A percentile compares a stretch with the other conserved stretches of the same genome.
Conservation (phyloP, 2,797 vertebrate species). For the Catamblyrhynchus diadema region DNA sequence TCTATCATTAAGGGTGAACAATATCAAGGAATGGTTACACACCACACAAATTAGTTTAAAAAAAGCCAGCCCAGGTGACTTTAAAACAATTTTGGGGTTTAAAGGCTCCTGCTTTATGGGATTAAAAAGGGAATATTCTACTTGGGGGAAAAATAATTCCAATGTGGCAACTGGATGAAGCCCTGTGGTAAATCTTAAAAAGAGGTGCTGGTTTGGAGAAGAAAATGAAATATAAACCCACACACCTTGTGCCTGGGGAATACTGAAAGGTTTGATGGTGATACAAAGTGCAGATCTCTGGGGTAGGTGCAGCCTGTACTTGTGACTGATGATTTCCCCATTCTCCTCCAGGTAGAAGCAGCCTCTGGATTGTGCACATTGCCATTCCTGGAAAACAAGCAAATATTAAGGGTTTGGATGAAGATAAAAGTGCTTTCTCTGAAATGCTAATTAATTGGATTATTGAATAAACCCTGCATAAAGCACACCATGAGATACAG, state of each 20-base stretch:
- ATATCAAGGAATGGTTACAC: neutral
- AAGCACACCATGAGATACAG: neutral
- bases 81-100: neutral
- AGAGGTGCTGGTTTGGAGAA: neutral
- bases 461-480: neutral
- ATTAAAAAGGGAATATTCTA: neutral
- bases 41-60: neutral
- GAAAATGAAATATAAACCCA: neutral
- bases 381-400: constrained; percentile 83
- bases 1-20: neutral
- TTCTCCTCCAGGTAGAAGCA: constrained; percentile 90
- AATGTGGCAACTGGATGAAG: neutral
- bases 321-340: constrained; percentile 83
- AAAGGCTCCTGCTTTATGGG: neutral
- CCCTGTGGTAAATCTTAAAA: neutral
- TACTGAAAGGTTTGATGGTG: constrained; percentile 83
- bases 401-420: neutral
- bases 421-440: neutral
- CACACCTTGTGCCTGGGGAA: constrained; percentile 80
- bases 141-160: neutral
- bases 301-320: constrained; percentile 84
- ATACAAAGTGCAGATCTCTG: constrained; percentile 81
- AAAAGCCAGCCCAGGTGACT: neutral
- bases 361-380: constrained; percentile 78
- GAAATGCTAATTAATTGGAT: neutral